These are phyloP conservation scores for Macaria notata DNA, from an alignment of 2,888 invertebrate species.

Conservation along the genomic window DNA sequence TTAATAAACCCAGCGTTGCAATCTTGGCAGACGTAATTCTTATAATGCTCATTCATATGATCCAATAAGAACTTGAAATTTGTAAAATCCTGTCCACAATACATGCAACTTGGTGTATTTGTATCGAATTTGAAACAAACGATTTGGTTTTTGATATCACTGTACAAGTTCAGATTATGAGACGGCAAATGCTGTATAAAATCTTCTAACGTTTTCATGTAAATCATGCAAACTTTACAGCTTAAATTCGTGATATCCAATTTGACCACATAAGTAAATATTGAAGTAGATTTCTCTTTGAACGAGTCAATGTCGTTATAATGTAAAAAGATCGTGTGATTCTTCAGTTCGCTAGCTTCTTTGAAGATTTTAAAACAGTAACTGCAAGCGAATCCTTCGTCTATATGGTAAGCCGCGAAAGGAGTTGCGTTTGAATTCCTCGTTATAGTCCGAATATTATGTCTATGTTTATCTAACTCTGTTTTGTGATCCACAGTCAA, in stretches of 20 bases:
- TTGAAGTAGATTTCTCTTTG: conserved; percentile 21
- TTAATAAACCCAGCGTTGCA: conserved; percentile 42
- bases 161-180: conserved; percentile 40
- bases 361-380: conserved; percentile 47
- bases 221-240: conserved; percentile 50
- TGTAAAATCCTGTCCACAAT: conserved; percentile 46
- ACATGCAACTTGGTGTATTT: conserved; percentile 48
- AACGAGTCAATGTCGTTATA: conserved; percentile 8
- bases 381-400: conserved; percentile 49
- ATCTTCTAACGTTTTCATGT: conserved; percentile 33
- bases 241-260: conserved; percentile 56
- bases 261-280: conserved; percentile 41
- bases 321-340: conserved; percentile 40
- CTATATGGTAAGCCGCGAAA: conserved; percentile 38
- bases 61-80: conserved; percentile 59
- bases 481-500: conserved; percentile 5
- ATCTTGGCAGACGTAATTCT: conserved; percentile 53
- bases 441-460: conserved; percentile 39
- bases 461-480: conserved; percentile 28
- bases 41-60: conserved; percentile 63
- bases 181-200: conserved; percentile 34
- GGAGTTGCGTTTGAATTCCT: conserved; percentile 49
- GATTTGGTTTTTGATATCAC: conserved; percentile 53
- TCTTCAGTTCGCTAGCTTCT: conserved; percentile 48
- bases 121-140: conserved; percentile 62